Conservation (phyloP, 2,888 invertebrate species). For the Stenoptilia bipunctidactyla region DNA sequence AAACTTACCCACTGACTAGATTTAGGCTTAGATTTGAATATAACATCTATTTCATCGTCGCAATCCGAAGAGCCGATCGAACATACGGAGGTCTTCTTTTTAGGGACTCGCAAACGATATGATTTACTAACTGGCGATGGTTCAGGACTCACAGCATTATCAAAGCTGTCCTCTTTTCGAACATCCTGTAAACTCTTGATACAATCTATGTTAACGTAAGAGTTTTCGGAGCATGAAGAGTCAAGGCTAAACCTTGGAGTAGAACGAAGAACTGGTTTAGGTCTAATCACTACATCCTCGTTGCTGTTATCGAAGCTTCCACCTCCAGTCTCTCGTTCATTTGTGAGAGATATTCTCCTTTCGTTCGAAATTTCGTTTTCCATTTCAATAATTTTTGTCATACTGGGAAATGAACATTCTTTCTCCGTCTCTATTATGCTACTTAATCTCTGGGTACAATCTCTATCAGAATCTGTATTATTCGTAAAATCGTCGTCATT, state of each 20-base stretch:
- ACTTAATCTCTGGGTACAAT: slow-evolving; percentile 42
- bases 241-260: slow-evolving; percentile 64
- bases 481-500: slow-evolving; percentile 50
- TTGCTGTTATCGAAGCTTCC: slow-evolving; percentile 37
- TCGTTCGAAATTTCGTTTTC: slow-evolving; percentile 65
- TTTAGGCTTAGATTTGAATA: slow-evolving; percentile 69
- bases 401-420: slow-evolving; percentile 53
- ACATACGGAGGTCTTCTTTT: slow-evolving; percentile 64
- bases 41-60: slow-evolving; percentile 66
- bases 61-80: slow-evolving; percentile 67
- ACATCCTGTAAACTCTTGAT: slow-evolving; percentile 67
- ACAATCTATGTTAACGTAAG: slow-evolving; percentile 67
- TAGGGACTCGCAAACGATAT: slow-evolving; percentile 52
- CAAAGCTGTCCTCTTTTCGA: slow-evolving; percentile 50
- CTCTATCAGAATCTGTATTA: slow-evolving; percentile 39
- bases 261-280: slow-evolving; percentile 49
- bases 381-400: slow-evolving; percentile 66
- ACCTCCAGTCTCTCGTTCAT: slow-evolving; percentile 61
- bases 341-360: slow-evolving; percentile 57
- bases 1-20: slow-evolving; percentile 71
- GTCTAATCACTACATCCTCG: slow-evolving; percentile 48
- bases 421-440: slow-evolving; percentile 53
- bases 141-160: slow-evolving; percentile 38
- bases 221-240: slow-evolving; percentile 70
- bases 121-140: slow-evolving; percentile 43